Base-by-base conservation (phyloP, 2,888 invertebrate genomes). In the Homarus gammarus region DNA sequence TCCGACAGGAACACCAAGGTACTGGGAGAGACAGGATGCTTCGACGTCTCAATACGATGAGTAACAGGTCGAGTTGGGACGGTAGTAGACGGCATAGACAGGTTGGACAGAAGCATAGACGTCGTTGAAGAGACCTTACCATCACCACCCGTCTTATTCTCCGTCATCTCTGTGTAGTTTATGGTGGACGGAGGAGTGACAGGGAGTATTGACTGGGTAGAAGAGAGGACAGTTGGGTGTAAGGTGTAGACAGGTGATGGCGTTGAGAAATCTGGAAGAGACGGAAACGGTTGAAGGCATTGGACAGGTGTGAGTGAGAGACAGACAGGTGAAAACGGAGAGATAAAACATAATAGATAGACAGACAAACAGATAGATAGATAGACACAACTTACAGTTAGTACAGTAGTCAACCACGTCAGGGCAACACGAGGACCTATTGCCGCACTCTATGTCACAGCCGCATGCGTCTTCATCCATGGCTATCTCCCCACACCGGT, bases 361-460 rank as follows among this genome's bases (percentile, higher is more conserved):
- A 44, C 12, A 44, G 44, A 44, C 12, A 44, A 44, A 8, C 12
- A 44, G 44, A 44, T 44, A 12, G 5, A 44, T 44, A 12, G 44
- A 44, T 44, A 12, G 44, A 44, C 12, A 44, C 0, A n/a, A 75
- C 75, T 40, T 75, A 75, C 75, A 75, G 27, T 12, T 5, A 3
- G 15, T 12, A 3, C 75, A 75, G 31, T 18, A 75, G 10, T 15
- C 1, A 1, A 12, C 44, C 75, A 75, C 44, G 75, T 75, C 75
- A 12, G 10, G 10, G n/a, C 75, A 75, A n/a, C 75, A 75, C 5
- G 44, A 5, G 22, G 27, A 31, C 2, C 15, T n/a, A n/a, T 75
- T 40, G 44, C 22, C 44, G 8, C 75, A 75, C 10, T 75, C 75
- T 1, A 75, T 75, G 31, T 75, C 75, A 40, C 75, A 75, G n/a